Percentiles rank a stretch among this genome's conserved stretches.
Evolutionary conservation across 2,113 vertebrate genomes (phyloP).

Genomic region (Salvelinus namaycush): DNA sequence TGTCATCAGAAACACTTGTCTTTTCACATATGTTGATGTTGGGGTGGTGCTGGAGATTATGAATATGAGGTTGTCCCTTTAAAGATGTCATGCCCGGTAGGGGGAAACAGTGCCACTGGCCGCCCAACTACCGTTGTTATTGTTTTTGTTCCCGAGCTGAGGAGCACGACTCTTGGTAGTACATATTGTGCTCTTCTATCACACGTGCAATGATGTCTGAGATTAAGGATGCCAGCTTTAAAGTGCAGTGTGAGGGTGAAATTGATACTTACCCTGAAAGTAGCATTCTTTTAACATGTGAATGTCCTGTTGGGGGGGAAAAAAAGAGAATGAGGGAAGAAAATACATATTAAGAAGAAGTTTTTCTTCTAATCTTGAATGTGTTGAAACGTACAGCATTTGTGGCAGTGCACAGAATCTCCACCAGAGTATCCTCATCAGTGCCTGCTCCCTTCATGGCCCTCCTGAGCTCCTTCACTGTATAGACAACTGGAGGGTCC

Average conservation of each 20-base stretch:
- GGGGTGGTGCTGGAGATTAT: too few relatives aligned
- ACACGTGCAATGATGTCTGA: too few relatives aligned
- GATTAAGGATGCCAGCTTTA: too few relatives aligned
- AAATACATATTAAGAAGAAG: background rate
- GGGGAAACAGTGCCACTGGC: too few relatives aligned
- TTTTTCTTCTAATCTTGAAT: background rate
- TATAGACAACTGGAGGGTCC: constrained; percentile 82
- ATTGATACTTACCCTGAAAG: constrained; percentile 67
- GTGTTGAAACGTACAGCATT: constrained; percentile 72
- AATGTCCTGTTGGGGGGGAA: constrained; percentile 64
- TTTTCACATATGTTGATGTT: too few relatives aligned
- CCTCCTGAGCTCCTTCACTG: constrained; percentile 82
- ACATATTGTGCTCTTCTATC: too few relatives aligned
- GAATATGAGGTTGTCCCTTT: too few relatives aligned
- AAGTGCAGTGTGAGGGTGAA: background rate
- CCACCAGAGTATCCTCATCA: constrained; percentile 84
- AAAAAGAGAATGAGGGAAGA: background rate
- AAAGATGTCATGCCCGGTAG: too few relatives aligned
- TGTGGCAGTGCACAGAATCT: constrained; percentile 86
- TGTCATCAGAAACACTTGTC: too few relatives aligned
- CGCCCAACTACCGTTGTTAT: too few relatives aligned
- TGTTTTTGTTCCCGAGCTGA: too few relatives aligned
- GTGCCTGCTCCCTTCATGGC: constrained; percentile 93
- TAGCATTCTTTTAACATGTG: constrained; percentile 72
- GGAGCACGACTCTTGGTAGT: too few relatives aligned